Conservation (phyloP, 2,888 invertebrate genomes). For the Ceramica pisi region DNA sequence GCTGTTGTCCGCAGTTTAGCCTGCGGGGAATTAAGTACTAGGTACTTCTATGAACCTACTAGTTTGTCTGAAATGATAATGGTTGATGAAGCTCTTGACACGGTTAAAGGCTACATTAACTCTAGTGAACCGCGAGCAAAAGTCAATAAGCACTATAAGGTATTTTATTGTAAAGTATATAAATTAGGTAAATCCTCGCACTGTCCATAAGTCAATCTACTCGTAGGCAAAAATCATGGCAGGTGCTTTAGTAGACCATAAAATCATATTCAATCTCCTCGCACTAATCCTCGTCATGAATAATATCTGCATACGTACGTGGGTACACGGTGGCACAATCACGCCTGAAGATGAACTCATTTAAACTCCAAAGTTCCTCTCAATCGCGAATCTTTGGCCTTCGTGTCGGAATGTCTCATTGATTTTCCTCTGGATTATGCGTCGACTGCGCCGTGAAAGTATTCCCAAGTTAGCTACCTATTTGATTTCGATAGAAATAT, state of each 20-base stretch:
- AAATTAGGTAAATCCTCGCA: too few relatives aligned
- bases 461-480: constrained; percentile 80
- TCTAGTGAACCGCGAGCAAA: too few relatives aligned
- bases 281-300: constrained; percentile 18
- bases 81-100: too few relatives aligned
- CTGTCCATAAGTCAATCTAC: too few relatives aligned
- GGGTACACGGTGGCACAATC: constrained; percentile 68
- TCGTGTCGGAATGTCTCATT: constrained; percentile 84
- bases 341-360: constrained; percentile 76
- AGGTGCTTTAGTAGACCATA: constrained; percentile 2
- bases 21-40: not conserved
- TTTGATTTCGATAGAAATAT: constrained; percentile 82
- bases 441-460: constrained; percentile 81
- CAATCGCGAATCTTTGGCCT: constrained; percentile 74
- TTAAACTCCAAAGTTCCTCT: constrained; percentile 77
- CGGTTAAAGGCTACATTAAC: too few relatives aligned
- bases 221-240: not conserved
- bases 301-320: constrained; percentile 53
- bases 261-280: constrained; percentile 9
- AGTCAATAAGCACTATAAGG: too few relatives aligned
- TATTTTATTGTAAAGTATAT: too few relatives aligned
- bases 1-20: not conserved
- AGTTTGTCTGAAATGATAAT: too few relatives aligned
- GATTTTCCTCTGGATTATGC: constrained; percentile 82
- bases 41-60: too few relatives aligned